Conservation (phyloP, 2,888 invertebrate species). For the Drosophila aldrichi region DNA sequence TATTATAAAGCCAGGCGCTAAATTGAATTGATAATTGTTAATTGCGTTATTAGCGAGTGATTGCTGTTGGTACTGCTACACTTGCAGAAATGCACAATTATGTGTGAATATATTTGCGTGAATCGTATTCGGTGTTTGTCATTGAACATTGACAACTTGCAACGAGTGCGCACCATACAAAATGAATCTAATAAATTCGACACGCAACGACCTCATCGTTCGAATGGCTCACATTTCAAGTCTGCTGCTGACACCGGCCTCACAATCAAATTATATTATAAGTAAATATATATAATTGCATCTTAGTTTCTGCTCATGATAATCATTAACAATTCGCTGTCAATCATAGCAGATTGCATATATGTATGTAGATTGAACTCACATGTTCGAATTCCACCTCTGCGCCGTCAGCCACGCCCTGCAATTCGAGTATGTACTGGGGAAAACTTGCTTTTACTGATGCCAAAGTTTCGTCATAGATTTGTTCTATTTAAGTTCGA, state of each 20-base stretch:
- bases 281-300: not conserved
- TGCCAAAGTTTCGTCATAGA: conserved; percentile 91
- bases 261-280: not conserved
- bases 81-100: conserved; percentile 8
- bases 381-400: conserved; percentile 93
- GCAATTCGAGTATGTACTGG: conserved; percentile 92
- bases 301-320: not conserved
- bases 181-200: not conserved
- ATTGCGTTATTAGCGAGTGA: conserved; percentile 34
- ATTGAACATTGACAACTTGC: conserved; percentile 50
- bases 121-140: conserved; percentile 61
- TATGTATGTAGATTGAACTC: conserved; percentile 60
- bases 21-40: conserved; percentile 1
- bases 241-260: not conserved
- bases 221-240: conserved; percentile 54
- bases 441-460: conserved; percentile 90
- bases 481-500: conserved; percentile 81
- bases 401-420: conserved; percentile 93
- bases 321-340: conserved; percentile 40
- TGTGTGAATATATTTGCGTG: conserved; percentile 2
- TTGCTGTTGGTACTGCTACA: conserved; percentile 35
- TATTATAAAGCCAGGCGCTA: not conserved
- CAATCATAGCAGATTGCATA: conserved; percentile 2
- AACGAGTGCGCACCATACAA: conserved; percentile 7
- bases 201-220: conserved; percentile 47